Evolutionary conservation across 2,113 vertebrate species (phyloP).

Genomic region (Mormyrus lacerda): DNA sequence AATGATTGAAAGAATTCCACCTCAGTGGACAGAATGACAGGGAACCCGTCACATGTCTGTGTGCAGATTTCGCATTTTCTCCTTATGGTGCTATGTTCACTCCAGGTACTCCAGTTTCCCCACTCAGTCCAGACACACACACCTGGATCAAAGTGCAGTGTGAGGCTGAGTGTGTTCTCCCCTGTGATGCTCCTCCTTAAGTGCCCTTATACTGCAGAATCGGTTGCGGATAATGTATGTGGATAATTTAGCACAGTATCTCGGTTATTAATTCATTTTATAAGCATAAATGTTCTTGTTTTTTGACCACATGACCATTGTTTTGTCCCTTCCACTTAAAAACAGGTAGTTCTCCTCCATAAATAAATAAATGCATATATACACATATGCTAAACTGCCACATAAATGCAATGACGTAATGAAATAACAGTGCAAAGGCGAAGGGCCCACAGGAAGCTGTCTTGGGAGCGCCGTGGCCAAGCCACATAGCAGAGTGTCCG

Average conservation of each 20-base stretch:
- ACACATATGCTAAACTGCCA: not conserved
- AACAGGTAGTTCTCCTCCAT: not conserved
- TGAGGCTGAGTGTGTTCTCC: not conserved
- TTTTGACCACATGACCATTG: not conserved
- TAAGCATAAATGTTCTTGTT: not conserved
- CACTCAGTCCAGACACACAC: not conserved
- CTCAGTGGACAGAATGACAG: not conserved
- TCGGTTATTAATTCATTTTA: not conserved
- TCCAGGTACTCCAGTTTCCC: not conserved
- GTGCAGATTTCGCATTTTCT: not conserved
- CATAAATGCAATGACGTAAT: not conserved
- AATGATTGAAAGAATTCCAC: not conserved
- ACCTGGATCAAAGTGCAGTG: not conserved
- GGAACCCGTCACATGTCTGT: not conserved
- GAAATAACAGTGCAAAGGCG: not conserved
- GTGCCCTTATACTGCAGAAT: not conserved
- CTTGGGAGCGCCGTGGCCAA: constrained; percentile 67
- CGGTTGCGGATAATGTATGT: not conserved
- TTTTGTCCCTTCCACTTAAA: not conserved
- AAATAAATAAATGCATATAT: not conserved
- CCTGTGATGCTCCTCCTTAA: not conserved
- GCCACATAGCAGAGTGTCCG: constrained; percentile 74
- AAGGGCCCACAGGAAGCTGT: constrained; percentile 66
- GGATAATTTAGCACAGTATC: not conserved
- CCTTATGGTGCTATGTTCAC: not conserved